Conservation (phyloP, 2,888 invertebrate genomes). For the Polymixis lichenea region DNA sequence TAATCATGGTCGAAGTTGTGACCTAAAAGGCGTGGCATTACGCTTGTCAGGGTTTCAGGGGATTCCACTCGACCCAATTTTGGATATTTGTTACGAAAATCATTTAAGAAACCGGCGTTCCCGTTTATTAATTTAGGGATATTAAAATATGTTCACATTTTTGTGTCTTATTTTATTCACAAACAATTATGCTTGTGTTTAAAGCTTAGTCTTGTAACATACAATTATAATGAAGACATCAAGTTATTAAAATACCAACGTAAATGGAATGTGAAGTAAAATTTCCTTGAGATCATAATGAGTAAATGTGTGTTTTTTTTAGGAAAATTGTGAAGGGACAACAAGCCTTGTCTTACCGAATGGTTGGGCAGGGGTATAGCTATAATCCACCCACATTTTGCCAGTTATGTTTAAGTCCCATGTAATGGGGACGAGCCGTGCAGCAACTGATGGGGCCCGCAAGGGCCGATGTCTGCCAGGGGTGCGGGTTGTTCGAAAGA, state of each 20-base stretch:
- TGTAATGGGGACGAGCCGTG: no score
- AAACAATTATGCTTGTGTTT: not conserved
- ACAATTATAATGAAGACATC: conserved; percentile 37
- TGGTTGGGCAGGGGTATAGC: no score
- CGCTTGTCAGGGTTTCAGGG: no score
- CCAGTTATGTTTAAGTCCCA: no score
- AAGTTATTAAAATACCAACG: conserved; percentile 55
- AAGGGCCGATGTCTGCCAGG: no score
- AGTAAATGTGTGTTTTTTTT: conserved; percentile 28
- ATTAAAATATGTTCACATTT: not conserved
- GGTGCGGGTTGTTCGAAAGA: no score
- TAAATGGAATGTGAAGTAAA: conserved; percentile 37
- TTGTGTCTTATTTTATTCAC: not conserved
- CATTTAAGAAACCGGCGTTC: not conserved
- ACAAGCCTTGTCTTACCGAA: no score
- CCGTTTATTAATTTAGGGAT: not conserved
- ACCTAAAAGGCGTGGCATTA: no score
- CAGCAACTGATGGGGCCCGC: no score
- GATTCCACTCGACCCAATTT: not conserved
- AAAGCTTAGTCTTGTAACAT: conserved; percentile 5
- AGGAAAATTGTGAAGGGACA: not conserved
- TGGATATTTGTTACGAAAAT: not conserved
- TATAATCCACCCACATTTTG: no score
- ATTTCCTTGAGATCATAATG: conserved; percentile 35
- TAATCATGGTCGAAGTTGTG: no score